A percentile compares a stretch with the other conserved stretches of the same genome.
Evolutionary conservation across 2,888 invertebrate genomes (phyloP).

Genomic region (Melinaea menophilus): DNA sequence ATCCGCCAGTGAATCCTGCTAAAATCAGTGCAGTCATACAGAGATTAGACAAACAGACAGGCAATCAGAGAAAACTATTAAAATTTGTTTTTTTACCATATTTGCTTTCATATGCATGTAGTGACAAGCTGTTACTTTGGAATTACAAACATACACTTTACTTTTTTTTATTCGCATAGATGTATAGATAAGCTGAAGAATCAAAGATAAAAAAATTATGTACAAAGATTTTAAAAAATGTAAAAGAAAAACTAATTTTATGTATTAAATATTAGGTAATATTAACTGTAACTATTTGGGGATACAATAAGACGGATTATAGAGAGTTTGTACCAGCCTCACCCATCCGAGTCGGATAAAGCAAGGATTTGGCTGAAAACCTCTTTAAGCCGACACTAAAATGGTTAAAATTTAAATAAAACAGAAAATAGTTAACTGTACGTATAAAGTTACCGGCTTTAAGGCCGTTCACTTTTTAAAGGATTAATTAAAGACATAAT

Average conservation of each 20-base stretch:
- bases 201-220: not conserved
- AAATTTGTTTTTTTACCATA: no score
- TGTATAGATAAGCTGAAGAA: not conserved
- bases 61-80: no score
- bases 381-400: constrained; percentile 56
- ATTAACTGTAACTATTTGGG: constrained; percentile 20
- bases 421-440: constrained; percentile 37
- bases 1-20: no score
- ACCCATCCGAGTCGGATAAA: constrained; percentile 57
- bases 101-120: no score
- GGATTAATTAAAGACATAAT: not conserved
- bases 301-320: constrained; percentile 27
- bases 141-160: no score
- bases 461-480: constrained; percentile 2
- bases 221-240: not conserved
- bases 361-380: constrained; percentile 59
- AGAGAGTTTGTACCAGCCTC: constrained; percentile 34
- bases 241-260: not conserved
- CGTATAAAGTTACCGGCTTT: constrained; percentile 3
- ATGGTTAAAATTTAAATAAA: constrained; percentile 53
- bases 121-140: no score
- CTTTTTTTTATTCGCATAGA: no score
- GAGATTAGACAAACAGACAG: no score
- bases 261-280: not conserved
- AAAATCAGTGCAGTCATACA: no score